These are phyloP conservation scores for Dipodomys stephensi DNA, from an alignment of 2,113 vertebrate species.

Conservation along the genomic window DNA sequence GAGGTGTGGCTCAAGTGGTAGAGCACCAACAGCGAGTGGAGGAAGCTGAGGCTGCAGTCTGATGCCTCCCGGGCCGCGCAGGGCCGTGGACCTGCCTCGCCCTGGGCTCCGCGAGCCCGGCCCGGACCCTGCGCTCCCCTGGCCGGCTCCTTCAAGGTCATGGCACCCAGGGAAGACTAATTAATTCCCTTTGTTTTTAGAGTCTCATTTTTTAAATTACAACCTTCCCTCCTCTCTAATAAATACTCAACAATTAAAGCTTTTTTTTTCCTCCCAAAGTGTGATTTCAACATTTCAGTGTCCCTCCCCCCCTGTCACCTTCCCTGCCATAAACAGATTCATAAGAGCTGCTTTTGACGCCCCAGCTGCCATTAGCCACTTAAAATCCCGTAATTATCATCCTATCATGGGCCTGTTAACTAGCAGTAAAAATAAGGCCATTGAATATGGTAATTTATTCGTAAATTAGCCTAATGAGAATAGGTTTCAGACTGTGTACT, in stretches of 20 bases:
- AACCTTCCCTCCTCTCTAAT: constrained; percentile 91
- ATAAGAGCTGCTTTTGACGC: constrained; percentile 92
- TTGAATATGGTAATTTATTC: constrained; percentile 99
- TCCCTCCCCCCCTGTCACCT: constrained; percentile 90
- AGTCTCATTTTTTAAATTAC: constrained; percentile 90
- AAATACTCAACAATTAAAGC: constrained; percentile 92
- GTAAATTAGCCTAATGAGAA: constrained; percentile 96
- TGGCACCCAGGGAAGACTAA: constrained; percentile 74
- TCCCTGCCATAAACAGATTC: constrained; percentile 92
- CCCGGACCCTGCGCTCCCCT: rapidly evolving
- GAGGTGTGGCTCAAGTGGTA: too few species aligned
- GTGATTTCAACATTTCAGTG: constrained; percentile 89
- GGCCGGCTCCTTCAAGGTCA: constrained; percentile 77
- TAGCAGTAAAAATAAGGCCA: constrained; percentile 97
- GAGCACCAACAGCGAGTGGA: too few species aligned
- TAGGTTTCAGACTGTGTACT: constrained; percentile 93
- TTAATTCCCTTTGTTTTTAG: constrained; percentile 89
- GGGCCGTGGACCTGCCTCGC: too few species aligned
- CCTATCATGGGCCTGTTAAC: constrained; percentile 97
- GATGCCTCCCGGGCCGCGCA: too few species aligned
- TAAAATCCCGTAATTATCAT: constrained; percentile 98
- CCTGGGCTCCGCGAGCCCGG: not conserved
- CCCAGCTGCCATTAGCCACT: constrained; percentile 93
- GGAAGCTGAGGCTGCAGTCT: too few species aligned
- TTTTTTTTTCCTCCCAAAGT: constrained; percentile 89